Evolutionary conservation across 2,888 invertebrate genomes (phyloP).

Genomic region (Leptopterna dolabrata): DNA sequence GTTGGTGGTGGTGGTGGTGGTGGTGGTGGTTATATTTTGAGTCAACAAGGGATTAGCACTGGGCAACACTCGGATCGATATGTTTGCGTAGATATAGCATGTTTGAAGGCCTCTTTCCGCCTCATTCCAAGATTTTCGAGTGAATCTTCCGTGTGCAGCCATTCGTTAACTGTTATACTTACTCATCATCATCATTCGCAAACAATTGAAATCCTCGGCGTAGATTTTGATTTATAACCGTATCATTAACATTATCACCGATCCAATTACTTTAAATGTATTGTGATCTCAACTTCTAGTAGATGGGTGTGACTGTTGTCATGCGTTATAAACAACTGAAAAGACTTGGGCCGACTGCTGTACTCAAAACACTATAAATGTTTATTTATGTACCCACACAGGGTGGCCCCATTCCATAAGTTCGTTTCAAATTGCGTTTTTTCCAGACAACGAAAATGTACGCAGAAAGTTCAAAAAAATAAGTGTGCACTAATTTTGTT

Average conservation of each 20-base stretch:
- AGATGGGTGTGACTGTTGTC: too few species aligned
- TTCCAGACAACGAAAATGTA: too few species aligned
- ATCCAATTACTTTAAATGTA: background rate
- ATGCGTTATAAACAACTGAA: too few species aligned
- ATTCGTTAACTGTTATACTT: background rate
- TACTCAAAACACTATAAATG: too few species aligned
- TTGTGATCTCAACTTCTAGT: too few species aligned
- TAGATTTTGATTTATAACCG: background rate
- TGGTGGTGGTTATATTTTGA: constrained; percentile 1
- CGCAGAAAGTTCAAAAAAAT: too few species aligned
- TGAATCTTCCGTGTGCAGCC: background rate
- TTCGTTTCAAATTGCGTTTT: too few species aligned
- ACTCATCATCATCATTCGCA: too few species aligned
- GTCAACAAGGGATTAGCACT: constrained; percentile 23
- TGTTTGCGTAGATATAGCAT: constrained; percentile 28
- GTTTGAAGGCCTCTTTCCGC: constrained; percentile 18
- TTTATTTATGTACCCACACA: too few species aligned
- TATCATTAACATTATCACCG: background rate
- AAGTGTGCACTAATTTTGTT: too few species aligned
- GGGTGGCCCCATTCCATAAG: too few species aligned
- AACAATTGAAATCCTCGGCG: background rate
- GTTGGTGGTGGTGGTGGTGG: background rate
- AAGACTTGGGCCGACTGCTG: too few species aligned
- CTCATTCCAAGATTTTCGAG: background rate
- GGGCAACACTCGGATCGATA: constrained; percentile 17